Percentiles rank a stretch among this genome's conserved stretches.
Conservation (phyloP, 2,113 vertebrate genomes). For the Xiphophorus couchianus region DNA sequence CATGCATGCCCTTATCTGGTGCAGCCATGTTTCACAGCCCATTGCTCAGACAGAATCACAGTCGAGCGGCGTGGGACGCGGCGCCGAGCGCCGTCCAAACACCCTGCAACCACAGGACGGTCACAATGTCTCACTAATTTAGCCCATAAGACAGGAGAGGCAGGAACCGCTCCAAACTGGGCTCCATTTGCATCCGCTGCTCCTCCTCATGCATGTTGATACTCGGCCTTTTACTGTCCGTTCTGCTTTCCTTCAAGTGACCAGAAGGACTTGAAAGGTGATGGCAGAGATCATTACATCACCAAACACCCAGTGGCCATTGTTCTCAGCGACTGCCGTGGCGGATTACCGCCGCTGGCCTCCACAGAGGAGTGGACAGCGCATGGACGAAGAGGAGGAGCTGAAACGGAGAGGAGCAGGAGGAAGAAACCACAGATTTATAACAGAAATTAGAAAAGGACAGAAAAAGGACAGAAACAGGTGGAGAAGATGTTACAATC, state of each 20-base stretch:
- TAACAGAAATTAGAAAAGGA: slow-evolving; percentile 2
- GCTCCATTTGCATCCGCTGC: slow-evolving; percentile 8
- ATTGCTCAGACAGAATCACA: slow-evolving; percentile 22
- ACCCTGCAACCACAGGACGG: slow-evolving; percentile 1
- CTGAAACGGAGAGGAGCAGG: background rate
- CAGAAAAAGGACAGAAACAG: background rate
- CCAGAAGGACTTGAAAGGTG: slow-evolving; percentile 62
- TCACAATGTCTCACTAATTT: slow-evolving; percentile 16
- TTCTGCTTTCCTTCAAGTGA: slow-evolving; percentile 40
- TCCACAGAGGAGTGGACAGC: slow-evolving; percentile 49
- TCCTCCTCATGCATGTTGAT: slow-evolving; percentile 29
- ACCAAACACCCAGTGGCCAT: slow-evolving; percentile 66
- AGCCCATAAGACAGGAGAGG: slow-evolving; percentile 1
- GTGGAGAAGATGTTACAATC: background rate
- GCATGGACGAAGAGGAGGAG: background rate
- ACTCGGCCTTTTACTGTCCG: slow-evolving; percentile 51
- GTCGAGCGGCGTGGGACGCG: slow-evolving; percentile 1
- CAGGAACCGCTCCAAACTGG: slow-evolving; percentile 15
- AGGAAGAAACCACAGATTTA: background rate
- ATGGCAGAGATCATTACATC: slow-evolving; percentile 75
- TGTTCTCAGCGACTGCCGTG: slow-evolving; percentile 75
- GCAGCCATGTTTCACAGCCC: slow-evolving; percentile 64
- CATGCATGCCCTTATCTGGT: slow-evolving; percentile 37
- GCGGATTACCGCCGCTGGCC: slow-evolving; percentile 60
- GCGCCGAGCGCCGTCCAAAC: slow-evolving; percentile 1